phyloP scores from a whole-genome alignment of 2,797 vertebrate species.

The Anguilla megastoma region DNA sequence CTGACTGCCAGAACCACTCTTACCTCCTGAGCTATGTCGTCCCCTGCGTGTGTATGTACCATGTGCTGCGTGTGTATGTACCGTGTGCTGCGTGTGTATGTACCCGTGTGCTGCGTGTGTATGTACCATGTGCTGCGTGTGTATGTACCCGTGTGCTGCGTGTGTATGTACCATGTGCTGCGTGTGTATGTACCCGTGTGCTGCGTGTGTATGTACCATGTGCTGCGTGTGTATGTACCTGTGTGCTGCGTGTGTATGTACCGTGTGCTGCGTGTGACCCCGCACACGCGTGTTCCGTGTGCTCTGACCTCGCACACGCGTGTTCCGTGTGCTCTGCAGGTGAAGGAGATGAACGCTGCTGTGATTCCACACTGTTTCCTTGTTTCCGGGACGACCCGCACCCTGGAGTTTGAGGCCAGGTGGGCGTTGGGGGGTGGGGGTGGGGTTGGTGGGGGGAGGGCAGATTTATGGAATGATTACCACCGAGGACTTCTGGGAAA shows the following conservation, averaged over 20 bases:
- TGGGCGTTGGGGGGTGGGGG: constrained; percentile 40
- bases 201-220: neutral
- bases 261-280: neutral
- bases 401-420: constrained; percentile 87
- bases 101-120: too few relatives aligned
- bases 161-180: too few relatives aligned
- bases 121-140: too few relatives aligned
- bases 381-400: constrained; percentile 86
- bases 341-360: constrained; percentile 78
- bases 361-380: constrained; percentile 74
- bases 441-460: neutral
- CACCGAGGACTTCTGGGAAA: neutral
- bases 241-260: neutral
- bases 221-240: too few relatives aligned
- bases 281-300: too few relatives aligned
- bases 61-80: too few relatives aligned
- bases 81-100: too few relatives aligned
- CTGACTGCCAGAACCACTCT: too few relatives aligned
- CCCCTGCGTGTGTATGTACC: too few relatives aligned
- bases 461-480: neutral
- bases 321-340: constrained; percentile 50
- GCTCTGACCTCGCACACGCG: neutral
- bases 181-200: too few relatives aligned
- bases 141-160: too few relatives aligned
- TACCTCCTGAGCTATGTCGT: too few relatives aligned